These are phyloP conservation scores for Dilophus febrilis DNA, from an alignment of 2,888 invertebrate genomes.

Conservation along the genomic window DNA sequence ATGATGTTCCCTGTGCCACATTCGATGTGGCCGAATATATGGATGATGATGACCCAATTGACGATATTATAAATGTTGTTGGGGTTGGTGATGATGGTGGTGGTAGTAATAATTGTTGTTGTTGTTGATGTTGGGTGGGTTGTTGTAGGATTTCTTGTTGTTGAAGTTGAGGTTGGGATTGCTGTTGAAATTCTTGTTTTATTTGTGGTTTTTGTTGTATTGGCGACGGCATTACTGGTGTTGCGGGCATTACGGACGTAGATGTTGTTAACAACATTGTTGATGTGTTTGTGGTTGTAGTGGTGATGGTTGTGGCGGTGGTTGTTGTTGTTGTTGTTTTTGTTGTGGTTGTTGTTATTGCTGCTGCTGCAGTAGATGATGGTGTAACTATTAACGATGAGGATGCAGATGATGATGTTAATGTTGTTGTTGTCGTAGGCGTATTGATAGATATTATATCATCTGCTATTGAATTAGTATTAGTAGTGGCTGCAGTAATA, in stretches of 20 bases:
- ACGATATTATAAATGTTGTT: not conserved
- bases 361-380: not conserved
- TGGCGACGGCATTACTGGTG: not conserved
- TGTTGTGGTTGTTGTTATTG: not conserved
- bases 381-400: not conserved
- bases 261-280: not conserved
- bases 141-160: not conserved
- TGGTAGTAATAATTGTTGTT: not conserved
- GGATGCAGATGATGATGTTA: not conserved
- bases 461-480: not conserved
- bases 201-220: not conserved
- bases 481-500: not conserved
- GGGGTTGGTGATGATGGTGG: not conserved
- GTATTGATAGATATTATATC: conserved; percentile 14
- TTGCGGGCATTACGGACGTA: not conserved
- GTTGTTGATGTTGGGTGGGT: not conserved
- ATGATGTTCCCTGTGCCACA: not conserved
- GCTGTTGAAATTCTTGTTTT: not conserved
- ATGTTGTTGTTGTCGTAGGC: conserved; percentile 1
- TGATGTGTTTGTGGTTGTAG: not conserved
- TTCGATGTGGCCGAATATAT: not conserved
- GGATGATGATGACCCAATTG: not conserved
- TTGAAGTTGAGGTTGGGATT: not conserved
- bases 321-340: not conserved
- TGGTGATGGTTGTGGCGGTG: not conserved